Evolutionary conservation across 2,797 vertebrate species (phyloP).

Genomic region (Numenius phaeopus): DNA sequence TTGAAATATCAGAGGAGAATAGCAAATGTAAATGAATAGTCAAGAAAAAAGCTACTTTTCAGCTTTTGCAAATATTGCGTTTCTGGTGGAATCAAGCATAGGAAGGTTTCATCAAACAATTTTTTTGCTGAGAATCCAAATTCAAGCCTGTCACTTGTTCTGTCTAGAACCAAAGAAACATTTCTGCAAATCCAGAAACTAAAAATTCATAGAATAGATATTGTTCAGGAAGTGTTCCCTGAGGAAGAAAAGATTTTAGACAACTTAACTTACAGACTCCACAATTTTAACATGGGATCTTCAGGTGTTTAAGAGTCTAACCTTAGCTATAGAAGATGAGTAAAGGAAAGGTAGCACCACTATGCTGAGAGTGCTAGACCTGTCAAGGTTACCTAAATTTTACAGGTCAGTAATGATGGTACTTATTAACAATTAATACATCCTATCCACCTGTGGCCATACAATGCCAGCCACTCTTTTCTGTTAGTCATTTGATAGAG

Average conservation of each 20-base stretch:
- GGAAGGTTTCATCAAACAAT: not conserved
- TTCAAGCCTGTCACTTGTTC: not conserved
- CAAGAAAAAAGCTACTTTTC: not conserved
- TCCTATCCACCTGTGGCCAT: not conserved
- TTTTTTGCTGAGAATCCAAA: not conserved
- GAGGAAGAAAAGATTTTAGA: not conserved
- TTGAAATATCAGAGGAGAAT: not conserved
- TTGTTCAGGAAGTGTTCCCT: not conserved
- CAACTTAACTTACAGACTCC: not conserved
- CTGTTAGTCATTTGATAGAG: not conserved
- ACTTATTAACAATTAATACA: not conserved
- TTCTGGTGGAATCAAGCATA: not conserved
- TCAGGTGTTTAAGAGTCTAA: not conserved
- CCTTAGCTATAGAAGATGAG: not conserved
- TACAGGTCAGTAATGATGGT: not conserved
- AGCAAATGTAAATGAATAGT: not conserved
- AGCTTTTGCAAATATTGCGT: not conserved
- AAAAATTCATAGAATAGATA: not conserved
- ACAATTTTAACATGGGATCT: not conserved
- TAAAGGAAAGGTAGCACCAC: not conserved
- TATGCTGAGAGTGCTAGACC: not conserved
- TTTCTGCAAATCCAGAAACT: not conserved
- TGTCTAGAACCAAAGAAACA: not conserved
- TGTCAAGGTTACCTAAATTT: not conserved
- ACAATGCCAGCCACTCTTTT: not conserved